Base-by-base conservation (phyloP, 2,113 vertebrate genomes). In the Nyctibius bracteatus region DNA sequence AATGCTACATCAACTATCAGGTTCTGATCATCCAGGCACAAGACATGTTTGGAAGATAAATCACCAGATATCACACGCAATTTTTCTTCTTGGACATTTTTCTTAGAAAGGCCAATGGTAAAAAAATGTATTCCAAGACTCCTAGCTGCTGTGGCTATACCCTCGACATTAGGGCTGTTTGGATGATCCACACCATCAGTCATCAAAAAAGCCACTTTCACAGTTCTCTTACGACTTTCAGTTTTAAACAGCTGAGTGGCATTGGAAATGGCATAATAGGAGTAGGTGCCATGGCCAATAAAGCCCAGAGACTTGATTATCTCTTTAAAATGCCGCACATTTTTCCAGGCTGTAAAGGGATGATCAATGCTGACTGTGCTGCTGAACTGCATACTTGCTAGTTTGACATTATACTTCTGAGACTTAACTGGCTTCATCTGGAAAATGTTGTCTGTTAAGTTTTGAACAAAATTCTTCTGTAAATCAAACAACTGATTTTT, bases 271-370 rank as follows among this genome's bases (percentile, higher is more conserved):
- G 99, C 99, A 19, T 99, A 99, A 73, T 98, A 98, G 58, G 99
- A 98, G 86, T 99, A 99, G 43, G 99, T 99, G 73, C 99, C 99
- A 0, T 99, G 99, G 49, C 99, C 99, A 80, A 99, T 99, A 94
- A 99, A 98, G 90, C 47, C 93, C 98, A 99, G 97, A 78, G 88
- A 82, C 57, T 17, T 91, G n/a, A 98, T 94, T 33, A 51, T 92
- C 22, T 95, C 80, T 81, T 98, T 98, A 97, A 99, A 99, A 5
- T 94, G 94, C n/a, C 98, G 97, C 52, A 98, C 70, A 54, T 98
- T 98, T 89, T 89, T 98, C 99, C 99, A 99, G 83, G 96, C 96
- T 28, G 91, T 95, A 95, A 99, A 99, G 5, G 97, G 74, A 57
- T 98, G 98, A 65, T 99, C 98, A 14, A 98, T 94, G n/a, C 95